Percentiles rank a stretch among this genome's conserved stretches.
Conservation (phyloP, 92 coral and sea anemone species). For the Plumapathes pennacea region DNA sequence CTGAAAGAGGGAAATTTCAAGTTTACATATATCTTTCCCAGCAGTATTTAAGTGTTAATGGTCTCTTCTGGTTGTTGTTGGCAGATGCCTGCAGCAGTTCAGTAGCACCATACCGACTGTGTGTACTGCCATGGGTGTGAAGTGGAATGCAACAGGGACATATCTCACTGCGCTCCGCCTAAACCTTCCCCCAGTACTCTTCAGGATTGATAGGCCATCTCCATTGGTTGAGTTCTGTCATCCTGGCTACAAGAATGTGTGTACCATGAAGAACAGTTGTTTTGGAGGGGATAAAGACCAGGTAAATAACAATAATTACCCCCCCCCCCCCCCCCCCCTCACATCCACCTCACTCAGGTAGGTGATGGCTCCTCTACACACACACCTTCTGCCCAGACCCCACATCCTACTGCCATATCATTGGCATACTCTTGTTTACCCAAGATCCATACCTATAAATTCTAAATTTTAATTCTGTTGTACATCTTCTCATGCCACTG, state of each 20-base stretch:
- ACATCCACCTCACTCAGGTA: too few relatives aligned
- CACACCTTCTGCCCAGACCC: too few relatives aligned
- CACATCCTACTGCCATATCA: too few relatives aligned
- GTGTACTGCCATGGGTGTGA: slow-evolving; percentile 97
- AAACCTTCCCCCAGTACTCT: slow-evolving; percentile 87
- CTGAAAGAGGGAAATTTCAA: too few relatives aligned
- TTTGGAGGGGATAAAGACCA: slow-evolving; percentile 95
- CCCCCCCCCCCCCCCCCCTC: background rate
- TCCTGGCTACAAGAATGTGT: slow-evolving; percentile 90
- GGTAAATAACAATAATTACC: slow-evolving; percentile 33
- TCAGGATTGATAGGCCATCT: slow-evolving; percentile 63
- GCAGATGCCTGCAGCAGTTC: slow-evolving; percentile 71
- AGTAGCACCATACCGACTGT: slow-evolving; percentile 48
- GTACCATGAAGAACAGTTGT: slow-evolving; percentile 94
- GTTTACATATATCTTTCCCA: too few relatives aligned
- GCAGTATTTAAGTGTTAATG: too few relatives aligned
- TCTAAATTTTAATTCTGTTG: too few relatives aligned
- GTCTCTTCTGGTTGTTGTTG: too few relatives aligned
- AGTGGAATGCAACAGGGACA: slow-evolving; percentile 86
- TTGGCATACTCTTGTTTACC: too few relatives aligned
- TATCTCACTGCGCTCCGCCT: slow-evolving; percentile 80
- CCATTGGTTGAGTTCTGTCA: slow-evolving; percentile 84
- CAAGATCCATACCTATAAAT: too few relatives aligned
- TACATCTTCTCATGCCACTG: too few relatives aligned
- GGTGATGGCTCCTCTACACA: too few relatives aligned